Conservation (phyloP, 2,113 vertebrate species). For the Hucho hucho region DNA sequence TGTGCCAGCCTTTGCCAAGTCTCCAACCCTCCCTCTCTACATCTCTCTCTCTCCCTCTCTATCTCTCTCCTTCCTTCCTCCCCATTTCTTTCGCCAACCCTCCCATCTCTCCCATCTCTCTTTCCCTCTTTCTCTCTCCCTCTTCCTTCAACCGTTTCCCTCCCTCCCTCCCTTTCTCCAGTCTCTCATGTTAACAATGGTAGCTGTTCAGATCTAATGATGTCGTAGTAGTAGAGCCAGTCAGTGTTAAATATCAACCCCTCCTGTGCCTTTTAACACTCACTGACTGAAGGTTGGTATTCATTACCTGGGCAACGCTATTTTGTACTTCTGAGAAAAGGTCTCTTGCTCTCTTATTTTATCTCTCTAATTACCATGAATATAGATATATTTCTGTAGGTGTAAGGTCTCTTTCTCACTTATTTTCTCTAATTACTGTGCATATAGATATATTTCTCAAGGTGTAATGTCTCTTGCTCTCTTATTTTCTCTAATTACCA, state of each 20-base stretch:
- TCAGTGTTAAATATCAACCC: background rate
- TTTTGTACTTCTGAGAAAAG: background rate
- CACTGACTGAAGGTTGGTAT: background rate
- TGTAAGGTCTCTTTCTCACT: background rate
- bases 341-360: background rate
- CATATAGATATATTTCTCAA: too few species aligned
- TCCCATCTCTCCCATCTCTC: background rate
- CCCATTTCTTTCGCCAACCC: background rate
- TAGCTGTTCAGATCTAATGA: background rate
- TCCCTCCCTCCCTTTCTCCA: too few species aligned
- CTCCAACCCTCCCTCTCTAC: background rate
- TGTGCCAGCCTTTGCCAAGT: background rate
- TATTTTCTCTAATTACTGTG: background rate
- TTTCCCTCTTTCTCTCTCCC: background rate
- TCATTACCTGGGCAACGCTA: background rate
- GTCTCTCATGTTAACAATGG: background rate
- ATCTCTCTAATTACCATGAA: background rate
- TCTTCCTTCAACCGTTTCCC: too few species aligned
- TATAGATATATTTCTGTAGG: background rate
- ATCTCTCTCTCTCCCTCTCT: conserved; percentile 3
- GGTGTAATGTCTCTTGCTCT: background rate
- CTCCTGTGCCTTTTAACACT: background rate
- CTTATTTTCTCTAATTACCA: background rate
- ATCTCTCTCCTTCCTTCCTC: background rate
- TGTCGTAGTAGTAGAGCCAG: background rate